Percentiles rank a stretch among this genome's conserved stretches.
phyloP scores from a whole-genome alignment of 2,113 vertebrate species.

The Onychostruthus taczanowskii region DNA sequence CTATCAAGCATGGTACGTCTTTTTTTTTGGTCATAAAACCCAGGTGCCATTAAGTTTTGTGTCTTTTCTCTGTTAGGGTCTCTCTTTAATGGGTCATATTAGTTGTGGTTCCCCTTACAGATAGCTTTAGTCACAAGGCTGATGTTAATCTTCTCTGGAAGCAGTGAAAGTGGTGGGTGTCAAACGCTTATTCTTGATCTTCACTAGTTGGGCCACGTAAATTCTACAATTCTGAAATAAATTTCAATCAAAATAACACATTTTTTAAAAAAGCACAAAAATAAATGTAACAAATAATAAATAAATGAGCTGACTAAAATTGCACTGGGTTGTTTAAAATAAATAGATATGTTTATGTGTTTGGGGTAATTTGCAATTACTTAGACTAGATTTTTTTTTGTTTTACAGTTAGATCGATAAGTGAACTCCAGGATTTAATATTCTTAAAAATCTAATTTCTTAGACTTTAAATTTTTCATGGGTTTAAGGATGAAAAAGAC shows the following conservation, averaged over 20 bases:
- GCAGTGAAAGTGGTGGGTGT: background rate
- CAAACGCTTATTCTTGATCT: background rate
- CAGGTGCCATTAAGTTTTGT: background rate
- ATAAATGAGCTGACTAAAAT: background rate
- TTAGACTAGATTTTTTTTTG: background rate
- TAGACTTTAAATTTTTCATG: background rate
- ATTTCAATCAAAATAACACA: background rate
- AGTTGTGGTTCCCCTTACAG: background rate
- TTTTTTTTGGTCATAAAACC: background rate
- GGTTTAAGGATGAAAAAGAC: background rate
- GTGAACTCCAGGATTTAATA: background rate
- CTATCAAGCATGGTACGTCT: fast-evolving
- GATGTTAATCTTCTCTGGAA: background rate
- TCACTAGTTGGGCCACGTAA: fast-evolving
- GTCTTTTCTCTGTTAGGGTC: background rate
- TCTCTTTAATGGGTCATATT: background rate
- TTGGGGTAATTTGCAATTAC: background rate
- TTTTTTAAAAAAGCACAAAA: background rate
- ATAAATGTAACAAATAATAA: background rate
- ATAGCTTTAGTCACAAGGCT: background rate
- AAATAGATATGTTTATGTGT: background rate
- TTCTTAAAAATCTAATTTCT: background rate
- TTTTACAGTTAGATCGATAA: background rate
- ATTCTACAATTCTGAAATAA: background rate
- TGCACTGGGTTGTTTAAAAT: background rate